These are phyloP conservation scores for Anolis sagrei DNA, from an alignment of 2,113 vertebrate species.

Conservation along the genomic window DNA sequence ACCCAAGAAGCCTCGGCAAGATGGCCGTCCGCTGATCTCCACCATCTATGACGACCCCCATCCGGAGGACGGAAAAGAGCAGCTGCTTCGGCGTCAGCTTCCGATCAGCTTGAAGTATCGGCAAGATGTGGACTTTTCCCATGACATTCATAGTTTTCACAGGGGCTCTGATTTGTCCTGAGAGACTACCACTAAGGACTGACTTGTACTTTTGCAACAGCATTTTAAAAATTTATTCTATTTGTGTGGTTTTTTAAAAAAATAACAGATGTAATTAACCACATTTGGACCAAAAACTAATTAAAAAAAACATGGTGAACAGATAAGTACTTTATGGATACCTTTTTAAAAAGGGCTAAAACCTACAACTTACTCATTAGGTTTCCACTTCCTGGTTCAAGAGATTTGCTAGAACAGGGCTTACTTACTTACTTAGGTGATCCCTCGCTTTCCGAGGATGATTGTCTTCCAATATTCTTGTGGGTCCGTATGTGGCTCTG, in stretches of 20 bases:
- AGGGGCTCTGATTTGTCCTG: conserved; percentile 23
- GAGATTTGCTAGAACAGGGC: not conserved
- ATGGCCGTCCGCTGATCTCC: conserved; percentile 79
- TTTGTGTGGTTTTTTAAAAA: not conserved
- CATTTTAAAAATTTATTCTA: not conserved
- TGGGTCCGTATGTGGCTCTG: no score
- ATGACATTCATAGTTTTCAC: not conserved
- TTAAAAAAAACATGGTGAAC: conserved; percentile 1
- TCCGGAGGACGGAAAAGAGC: conserved; percentile 83
- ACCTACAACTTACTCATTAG: not conserved
- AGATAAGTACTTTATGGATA: not conserved
- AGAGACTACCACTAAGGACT: not conserved
- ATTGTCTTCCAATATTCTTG: no score
- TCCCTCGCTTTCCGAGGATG: no score
- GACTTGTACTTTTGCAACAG: not conserved
- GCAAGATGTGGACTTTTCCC: conserved; percentile 71
- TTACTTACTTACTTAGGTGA: no score
- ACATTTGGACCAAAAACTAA: not conserved
- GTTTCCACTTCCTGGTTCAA: not conserved
- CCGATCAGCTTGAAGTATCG: conserved; percentile 90
- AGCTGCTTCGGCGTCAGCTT: conserved; percentile 85
- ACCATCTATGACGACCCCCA: conserved; percentile 91
- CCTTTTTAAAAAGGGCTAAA: not conserved
- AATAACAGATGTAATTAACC: not conserved
- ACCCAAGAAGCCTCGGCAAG: conserved; percentile 77